These are phyloP conservation scores for Paracentrotus lividus DNA, from an alignment of 53 echinoderm and acorn worm genomes.

Conservation along the genomic window DNA sequence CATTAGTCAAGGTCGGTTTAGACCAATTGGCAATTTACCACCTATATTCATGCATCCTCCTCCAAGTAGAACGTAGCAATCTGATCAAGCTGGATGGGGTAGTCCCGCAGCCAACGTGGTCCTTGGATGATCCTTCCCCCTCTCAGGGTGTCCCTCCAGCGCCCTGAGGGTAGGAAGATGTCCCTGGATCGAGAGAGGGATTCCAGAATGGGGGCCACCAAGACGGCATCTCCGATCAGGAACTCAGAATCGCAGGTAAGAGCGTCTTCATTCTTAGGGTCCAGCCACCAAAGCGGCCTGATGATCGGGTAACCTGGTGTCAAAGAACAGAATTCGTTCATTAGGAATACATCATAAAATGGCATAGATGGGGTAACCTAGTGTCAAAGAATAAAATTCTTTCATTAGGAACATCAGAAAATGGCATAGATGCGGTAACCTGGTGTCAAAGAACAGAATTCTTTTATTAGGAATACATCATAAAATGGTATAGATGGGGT, in stretches of 20 bases:
- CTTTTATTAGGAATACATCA: too few relatives aligned
- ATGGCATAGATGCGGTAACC: too few relatives aligned
- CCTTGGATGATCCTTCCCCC: slow-evolving; percentile 44
- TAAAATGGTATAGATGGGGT: too few relatives aligned
- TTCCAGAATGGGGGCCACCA: slow-evolving; percentile 85
- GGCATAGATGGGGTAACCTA: too few relatives aligned
- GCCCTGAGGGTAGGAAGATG: slow-evolving; percentile 83
- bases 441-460: too few relatives aligned
- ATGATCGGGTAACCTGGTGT: slow-evolving; percentile 82
- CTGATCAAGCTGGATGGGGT: slow-evolving; percentile 75
- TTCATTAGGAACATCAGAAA: too few relatives aligned
- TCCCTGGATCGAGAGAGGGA: slow-evolving; percentile 69
- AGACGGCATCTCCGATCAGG: slow-evolving; percentile 79
- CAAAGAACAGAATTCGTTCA: slow-evolving; percentile 21
- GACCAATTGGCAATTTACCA: too few relatives aligned
- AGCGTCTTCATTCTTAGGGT: slow-evolving; percentile 73
- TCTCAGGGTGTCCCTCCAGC: slow-evolving; percentile 78
- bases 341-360: too few relatives aligned
- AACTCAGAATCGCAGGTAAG: slow-evolving; percentile 81
- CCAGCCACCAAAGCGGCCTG: slow-evolving; percentile 91
- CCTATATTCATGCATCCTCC: neutral
- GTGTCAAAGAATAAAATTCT: too few relatives aligned
- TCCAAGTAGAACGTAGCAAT: slow-evolving; percentile 80
- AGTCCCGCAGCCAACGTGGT: slow-evolving; percentile 76
- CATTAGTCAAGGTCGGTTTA: too few relatives aligned